phyloP scores from a whole-genome alignment of 2,888 invertebrate genomes.

The Drosophila helvetica region DNA sequence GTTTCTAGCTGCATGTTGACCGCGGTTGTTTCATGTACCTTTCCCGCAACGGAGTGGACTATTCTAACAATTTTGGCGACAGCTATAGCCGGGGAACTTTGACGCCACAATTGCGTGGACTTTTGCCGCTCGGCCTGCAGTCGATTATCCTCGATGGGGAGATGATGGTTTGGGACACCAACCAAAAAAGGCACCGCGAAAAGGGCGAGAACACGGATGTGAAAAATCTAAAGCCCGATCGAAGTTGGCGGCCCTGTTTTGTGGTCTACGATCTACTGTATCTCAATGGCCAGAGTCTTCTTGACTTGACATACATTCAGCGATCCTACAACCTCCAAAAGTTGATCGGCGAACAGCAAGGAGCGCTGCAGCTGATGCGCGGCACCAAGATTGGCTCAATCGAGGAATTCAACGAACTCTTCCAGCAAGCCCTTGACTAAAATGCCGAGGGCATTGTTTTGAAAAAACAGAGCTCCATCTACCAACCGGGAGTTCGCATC shows the following conservation, averaged over 20 bases:
- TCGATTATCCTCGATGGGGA: slow-evolving; percentile 96
- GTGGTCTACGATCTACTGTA: slow-evolving; percentile 94
- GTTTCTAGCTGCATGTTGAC: slow-evolving; percentile 95
- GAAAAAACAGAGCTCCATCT: slow-evolving; percentile 91
- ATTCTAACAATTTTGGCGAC: slow-evolving; percentile 88
- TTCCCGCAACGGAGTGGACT: slow-evolving; percentile 91
- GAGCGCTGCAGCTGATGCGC: slow-evolving; percentile 88
- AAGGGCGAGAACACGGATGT: slow-evolving; percentile 95
- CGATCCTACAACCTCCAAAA: slow-evolving; percentile 87
- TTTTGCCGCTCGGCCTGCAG: slow-evolving; percentile 87
- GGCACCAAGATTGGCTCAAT: slow-evolving; percentile 84
- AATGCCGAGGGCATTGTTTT: slow-evolving; percentile 96
- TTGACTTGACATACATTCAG: slow-evolving; percentile 88
- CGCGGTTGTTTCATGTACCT: slow-evolving; percentile 91
- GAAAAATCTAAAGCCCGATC: slow-evolving; percentile 88
- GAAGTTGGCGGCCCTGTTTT: slow-evolving; percentile 92
- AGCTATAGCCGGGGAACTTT: slow-evolving; percentile 87
- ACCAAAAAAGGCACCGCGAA: slow-evolving; percentile 87
- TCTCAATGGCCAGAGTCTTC: slow-evolving; percentile 89
- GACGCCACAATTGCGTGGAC: slow-evolving; percentile 88
- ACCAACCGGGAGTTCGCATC: slow-evolving; percentile 91
- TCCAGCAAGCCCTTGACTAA: slow-evolving; percentile 92
- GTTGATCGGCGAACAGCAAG: slow-evolving; percentile 87
- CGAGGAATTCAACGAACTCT: slow-evolving; percentile 88
- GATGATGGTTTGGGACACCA: slow-evolving; percentile 94